These are phyloP conservation scores for Diogma glabrata DNA, from an alignment of 2,888 invertebrate genomes.

Conservation along the genomic window DNA sequence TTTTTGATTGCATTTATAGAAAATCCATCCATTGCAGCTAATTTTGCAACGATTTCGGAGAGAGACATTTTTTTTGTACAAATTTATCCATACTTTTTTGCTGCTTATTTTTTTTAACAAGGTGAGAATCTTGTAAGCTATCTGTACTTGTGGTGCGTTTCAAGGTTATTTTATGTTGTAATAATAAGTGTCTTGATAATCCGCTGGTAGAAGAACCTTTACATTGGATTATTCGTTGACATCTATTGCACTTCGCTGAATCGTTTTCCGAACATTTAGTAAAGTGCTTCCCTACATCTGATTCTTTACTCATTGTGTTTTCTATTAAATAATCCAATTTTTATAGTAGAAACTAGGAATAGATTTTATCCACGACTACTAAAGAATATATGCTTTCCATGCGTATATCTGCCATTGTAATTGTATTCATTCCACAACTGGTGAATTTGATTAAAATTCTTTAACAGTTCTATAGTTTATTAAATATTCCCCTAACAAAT, in stretches of 20 bases:
- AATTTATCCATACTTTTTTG: background rate
- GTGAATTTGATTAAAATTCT: too few relatives aligned
- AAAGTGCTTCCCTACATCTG: slow-evolving; percentile 8
- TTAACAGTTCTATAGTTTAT: too few relatives aligned
- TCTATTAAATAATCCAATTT: too few relatives aligned
- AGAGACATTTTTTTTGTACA: too few relatives aligned
- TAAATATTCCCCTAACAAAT: too few relatives aligned
- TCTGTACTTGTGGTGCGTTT: background rate
- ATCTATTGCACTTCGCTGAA: slow-evolving; percentile 5
- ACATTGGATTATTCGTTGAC: slow-evolving; percentile 6
- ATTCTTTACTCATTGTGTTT: slow-evolving; percentile 6
- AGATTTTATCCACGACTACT: too few relatives aligned
- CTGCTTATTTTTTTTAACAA: slow-evolving; percentile 7
- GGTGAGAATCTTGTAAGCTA: background rate
- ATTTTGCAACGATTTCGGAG: background rate
- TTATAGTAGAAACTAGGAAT: too few relatives aligned
- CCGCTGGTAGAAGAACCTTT: background rate
- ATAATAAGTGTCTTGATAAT: background rate
- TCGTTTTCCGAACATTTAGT: slow-evolving; percentile 5
- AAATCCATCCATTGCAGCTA: background rate
- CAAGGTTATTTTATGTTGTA: slow-evolving; percentile 6
- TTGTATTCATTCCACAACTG: too few relatives aligned
- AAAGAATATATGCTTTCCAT: too few relatives aligned
- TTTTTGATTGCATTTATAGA: background rate
- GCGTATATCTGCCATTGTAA: too few relatives aligned